These are phyloP conservation scores for Drosophila pegasa DNA, from an alignment of 2,888 invertebrate species.

Conservation along the genomic window DNA sequence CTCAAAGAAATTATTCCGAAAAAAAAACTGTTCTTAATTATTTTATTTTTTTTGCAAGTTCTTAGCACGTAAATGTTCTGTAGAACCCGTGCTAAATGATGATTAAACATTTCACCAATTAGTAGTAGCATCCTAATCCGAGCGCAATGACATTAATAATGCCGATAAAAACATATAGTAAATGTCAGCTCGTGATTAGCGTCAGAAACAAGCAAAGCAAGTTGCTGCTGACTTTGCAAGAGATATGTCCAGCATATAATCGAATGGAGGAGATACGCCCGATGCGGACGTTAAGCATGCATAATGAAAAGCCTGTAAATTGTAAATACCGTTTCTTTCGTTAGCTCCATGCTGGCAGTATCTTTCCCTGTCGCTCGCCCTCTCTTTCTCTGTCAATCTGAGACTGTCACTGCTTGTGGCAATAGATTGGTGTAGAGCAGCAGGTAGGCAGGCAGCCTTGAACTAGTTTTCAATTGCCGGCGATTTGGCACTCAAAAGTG, in stretches of 20 bases:
- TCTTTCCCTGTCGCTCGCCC: slow-evolving; percentile 9
- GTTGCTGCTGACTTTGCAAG: slow-evolving; percentile 23
- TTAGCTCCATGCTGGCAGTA: slow-evolving; percentile 72
- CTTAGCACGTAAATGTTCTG: neutral
- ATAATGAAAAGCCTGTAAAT: slow-evolving; percentile 71
- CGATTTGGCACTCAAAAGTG: slow-evolving; percentile 44
- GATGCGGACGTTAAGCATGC: slow-evolving; percentile 30
- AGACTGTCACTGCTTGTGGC: slow-evolving; percentile 1
- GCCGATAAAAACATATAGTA: slow-evolving; percentile 33
- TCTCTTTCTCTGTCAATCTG: neutral
- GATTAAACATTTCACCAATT: slow-evolving; percentile 10
- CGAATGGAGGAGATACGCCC: slow-evolving; percentile 3
- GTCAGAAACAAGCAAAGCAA: slow-evolving; percentile 28
- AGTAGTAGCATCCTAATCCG: slow-evolving; percentile 18
- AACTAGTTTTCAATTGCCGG: slow-evolving; percentile 71
- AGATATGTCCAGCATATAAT: neutral
- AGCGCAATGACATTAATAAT: slow-evolving; percentile 24
- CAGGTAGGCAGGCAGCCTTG: slow-evolving; percentile 66
- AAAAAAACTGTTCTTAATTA: neutral
- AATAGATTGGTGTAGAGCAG: slow-evolving; percentile 36
- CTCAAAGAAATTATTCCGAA: neutral
- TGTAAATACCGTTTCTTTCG: slow-evolving; percentile 82
- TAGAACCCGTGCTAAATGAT: slow-evolving; percentile 8
- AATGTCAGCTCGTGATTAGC: slow-evolving; percentile 45
- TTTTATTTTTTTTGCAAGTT: neutral